These are phyloP conservation scores for Drosophila pectinifera DNA, from an alignment of 1,140 invertebrate genomes.

Conservation along the genomic window DNA sequence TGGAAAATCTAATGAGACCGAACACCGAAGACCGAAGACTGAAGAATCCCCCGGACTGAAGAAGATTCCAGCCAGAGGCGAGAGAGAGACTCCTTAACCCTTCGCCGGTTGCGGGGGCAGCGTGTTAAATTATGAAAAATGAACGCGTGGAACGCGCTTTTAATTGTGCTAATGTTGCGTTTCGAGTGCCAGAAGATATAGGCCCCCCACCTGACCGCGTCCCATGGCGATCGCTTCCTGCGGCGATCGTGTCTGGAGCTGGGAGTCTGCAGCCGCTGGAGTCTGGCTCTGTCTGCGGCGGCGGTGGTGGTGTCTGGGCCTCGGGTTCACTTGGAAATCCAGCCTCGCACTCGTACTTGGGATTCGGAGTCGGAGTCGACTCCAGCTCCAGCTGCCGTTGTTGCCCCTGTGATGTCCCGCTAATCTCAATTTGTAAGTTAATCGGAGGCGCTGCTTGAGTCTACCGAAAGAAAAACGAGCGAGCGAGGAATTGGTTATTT, in stretches of 20 bases:
- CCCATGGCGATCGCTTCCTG: slow-evolving; percentile 53
- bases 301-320: slow-evolving; percentile 7
- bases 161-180: slow-evolving; percentile 80
- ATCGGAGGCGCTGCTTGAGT: slow-evolving; percentile 79
- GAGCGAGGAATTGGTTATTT: slow-evolving; percentile 21
- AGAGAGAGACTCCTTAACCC: slow-evolving; percentile 56
- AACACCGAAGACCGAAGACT: background rate
- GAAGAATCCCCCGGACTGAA: slow-evolving; percentile 1
- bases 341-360: slow-evolving; percentile 10
- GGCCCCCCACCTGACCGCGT: slow-evolving; percentile 47
- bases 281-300: slow-evolving; percentile 26
- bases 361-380: slow-evolving; percentile 14
- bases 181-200: slow-evolving; percentile 42
- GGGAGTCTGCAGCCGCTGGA: slow-evolving; percentile 6
- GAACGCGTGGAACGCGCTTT: slow-evolving; percentile 80
- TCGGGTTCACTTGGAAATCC: slow-evolving; percentile 29
- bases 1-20: slow-evolving; percentile 79
- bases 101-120: slow-evolving; percentile 69
- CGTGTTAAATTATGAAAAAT: slow-evolving; percentile 84
- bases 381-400: slow-evolving; percentile 46
- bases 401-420: slow-evolving; percentile 72
- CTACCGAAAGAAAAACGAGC: slow-evolving; percentile 40
- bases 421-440: slow-evolving; percentile 84
- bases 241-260: slow-evolving; percentile 51
- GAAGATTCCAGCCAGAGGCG: slow-evolving; percentile 18